These are phyloP conservation scores for Poliocrania exsul DNA, from an alignment of 2,797 vertebrate species.

Conservation along the genomic window DNA sequence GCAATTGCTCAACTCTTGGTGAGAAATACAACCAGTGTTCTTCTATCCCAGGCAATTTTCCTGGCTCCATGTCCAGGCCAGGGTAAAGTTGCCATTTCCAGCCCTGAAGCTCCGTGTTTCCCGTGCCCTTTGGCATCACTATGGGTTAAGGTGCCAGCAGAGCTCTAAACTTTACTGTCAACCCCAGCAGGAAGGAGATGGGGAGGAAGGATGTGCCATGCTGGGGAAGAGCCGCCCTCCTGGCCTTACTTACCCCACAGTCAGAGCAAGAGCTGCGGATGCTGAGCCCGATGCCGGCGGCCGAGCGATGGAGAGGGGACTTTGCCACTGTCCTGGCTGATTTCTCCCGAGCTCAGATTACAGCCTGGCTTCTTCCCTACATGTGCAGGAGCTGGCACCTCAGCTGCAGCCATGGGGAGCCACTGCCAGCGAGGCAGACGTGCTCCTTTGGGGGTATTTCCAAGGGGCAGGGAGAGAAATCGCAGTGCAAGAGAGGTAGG, in stretches of 20 bases:
- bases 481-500: fast-evolving
- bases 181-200: not conserved
- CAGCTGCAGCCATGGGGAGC: not conserved
- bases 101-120: fast-evolving
- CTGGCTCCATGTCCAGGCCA: fast-evolving
- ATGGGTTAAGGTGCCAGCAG: not conserved
- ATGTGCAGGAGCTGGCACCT: conserved; percentile 41
- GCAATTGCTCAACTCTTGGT: fast-evolving
- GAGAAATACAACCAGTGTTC: fast-evolving
- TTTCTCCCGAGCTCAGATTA: conserved; percentile 22
- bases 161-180: not conserved
- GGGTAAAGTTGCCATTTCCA: not conserved
- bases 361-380: conserved; percentile 44
- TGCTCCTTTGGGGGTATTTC: not conserved
- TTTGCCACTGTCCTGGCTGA: not conserved
- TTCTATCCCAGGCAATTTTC: fast-evolving
- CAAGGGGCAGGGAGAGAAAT: not conserved
- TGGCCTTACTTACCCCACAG: conserved; percentile 9
- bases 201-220: not conserved
- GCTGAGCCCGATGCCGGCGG: not conserved
- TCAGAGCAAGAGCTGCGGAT: not conserved
- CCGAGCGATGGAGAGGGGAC: not conserved
- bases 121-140: fast-evolving
- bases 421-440: not conserved
- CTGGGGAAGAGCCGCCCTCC: not conserved